phyloP scores from a whole-genome alignment of 2,113 vertebrate genomes.

The Nycticebus coucang region DNA sequence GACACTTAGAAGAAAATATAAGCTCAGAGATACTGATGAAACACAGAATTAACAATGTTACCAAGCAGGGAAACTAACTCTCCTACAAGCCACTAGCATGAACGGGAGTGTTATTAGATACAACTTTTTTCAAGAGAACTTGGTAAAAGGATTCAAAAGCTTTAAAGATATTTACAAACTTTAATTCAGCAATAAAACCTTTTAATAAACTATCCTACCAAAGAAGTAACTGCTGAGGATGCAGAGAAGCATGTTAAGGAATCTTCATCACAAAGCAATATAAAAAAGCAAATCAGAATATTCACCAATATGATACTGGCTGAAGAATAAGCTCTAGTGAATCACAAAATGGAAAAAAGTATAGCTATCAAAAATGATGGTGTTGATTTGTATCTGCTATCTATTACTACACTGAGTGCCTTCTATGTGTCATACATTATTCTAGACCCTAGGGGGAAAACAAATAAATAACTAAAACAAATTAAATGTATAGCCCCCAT shows the following conservation, averaged over 20 bases:
- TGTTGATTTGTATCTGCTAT: neutral
- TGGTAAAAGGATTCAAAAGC: neutral
- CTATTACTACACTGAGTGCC: neutral
- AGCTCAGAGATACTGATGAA: neutral
- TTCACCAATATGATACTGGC: neutral
- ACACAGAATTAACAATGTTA: neutral
- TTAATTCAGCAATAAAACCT: neutral
- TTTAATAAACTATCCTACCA: neutral
- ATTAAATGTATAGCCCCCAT: neutral
- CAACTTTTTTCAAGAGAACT: conserved; percentile 26
- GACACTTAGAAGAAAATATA: neutral
- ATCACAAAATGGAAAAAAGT: neutral
- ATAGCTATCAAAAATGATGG: neutral
- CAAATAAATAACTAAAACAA: neutral
- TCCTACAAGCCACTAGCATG: neutral
- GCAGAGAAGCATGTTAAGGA: neutral
- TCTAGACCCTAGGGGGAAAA: neutral
- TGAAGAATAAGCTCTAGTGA: neutral
- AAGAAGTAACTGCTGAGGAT: neutral
- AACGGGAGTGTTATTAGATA: neutral
- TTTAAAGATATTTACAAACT: neutral
- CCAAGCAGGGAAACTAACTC: neutral
- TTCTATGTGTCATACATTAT: neutral
- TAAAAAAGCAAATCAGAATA: neutral
- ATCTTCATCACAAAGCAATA: neutral